Conservation (phyloP, 2,888 invertebrate species). For the Epirrhoe alternata region DNA sequence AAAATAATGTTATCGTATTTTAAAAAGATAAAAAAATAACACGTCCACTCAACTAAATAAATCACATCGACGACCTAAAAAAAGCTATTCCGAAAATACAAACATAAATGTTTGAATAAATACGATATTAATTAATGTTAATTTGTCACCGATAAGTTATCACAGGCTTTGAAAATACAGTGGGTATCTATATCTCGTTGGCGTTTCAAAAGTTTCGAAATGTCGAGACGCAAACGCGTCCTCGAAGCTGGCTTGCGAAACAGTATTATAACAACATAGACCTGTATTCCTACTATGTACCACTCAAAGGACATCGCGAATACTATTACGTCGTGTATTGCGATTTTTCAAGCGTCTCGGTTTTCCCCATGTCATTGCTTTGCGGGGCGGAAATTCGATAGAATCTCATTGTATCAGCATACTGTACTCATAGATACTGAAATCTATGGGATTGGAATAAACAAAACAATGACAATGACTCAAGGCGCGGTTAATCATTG, state of each 20-base stretch:
- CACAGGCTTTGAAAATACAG: constrained; percentile 46
- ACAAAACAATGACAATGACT: too few relatives aligned
- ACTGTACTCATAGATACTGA: too few relatives aligned
- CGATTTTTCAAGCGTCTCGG: constrained; percentile 15
- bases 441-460: too few relatives aligned
- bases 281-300: constrained; percentile 44
- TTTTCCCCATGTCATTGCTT: constrained; percentile 19
- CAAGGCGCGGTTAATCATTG: too few relatives aligned
- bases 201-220: constrained; percentile 53
- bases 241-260: constrained; percentile 55
- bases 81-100: constrained; percentile 22
- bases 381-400: constrained; percentile 8
- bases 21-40: background rate
- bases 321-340: constrained; percentile 19
- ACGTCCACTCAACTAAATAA: constrained; percentile 7
- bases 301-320: constrained; percentile 35
- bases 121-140: constrained; percentile 37
- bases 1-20: too few relatives aligned
- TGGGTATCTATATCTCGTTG: constrained; percentile 47
- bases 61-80: constrained; percentile 34
- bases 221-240: constrained; percentile 52
- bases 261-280: constrained; percentile 47
- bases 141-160: constrained; percentile 42
- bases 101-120: constrained; percentile 23
- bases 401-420: background rate